Evolutionary conservation across 2,888 invertebrate species (phyloP).

Genomic region (Thymelicus lineola): DNA sequence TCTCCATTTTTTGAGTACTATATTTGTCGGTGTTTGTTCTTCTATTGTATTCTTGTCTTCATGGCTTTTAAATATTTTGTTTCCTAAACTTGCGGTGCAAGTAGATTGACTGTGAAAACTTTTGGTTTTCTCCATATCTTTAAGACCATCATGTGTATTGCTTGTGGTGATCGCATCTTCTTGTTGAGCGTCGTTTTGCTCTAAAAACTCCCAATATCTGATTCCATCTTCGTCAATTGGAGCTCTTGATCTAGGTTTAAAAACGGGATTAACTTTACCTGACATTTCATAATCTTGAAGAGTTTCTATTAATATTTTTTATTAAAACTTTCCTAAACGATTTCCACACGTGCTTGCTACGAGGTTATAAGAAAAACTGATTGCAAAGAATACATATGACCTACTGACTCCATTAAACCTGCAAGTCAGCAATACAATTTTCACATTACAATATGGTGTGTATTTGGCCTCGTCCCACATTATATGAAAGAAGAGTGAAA

Average conservation of each 20-base stretch:
- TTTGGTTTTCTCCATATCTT: slow-evolving; percentile 36
- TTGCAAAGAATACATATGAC: slow-evolving; percentile 26
- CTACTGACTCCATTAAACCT: slow-evolving; percentile 32
- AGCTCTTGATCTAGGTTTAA: slow-evolving; percentile 69
- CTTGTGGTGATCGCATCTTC: not conserved
- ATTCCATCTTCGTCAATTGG: slow-evolving; percentile 65
- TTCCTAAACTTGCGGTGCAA: slow-evolving; percentile 49
- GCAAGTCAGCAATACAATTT: slow-evolving; percentile 39
- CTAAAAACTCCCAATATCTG: slow-evolving; percentile 69
- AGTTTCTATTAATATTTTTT: not conserved
- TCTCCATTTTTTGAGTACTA: slow-evolving; percentile 72
- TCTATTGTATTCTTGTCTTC: slow-evolving; percentile 47
- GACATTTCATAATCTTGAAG: slow-evolving; percentile 47
- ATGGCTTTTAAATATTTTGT: slow-evolving; percentile 39
- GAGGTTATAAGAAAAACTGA: slow-evolving; percentile 18
- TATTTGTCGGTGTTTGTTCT: slow-evolving; percentile 58
- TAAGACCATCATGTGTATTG: slow-evolving; percentile 8
- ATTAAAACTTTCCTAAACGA: not conserved
- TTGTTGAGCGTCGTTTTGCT: slow-evolving; percentile 40
- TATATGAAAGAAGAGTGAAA: slow-evolving; percentile 1
- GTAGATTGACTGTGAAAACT: slow-evolving; percentile 55
- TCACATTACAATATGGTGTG: slow-evolving; percentile 3
- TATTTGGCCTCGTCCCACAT: not conserved
- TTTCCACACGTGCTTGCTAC: slow-evolving; percentile 11
- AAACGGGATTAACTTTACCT: slow-evolving; percentile 52